These are phyloP conservation scores for Leptarthrus brevirostris DNA, from an alignment of 2,888 invertebrate genomes.

Conservation along the genomic window DNA sequence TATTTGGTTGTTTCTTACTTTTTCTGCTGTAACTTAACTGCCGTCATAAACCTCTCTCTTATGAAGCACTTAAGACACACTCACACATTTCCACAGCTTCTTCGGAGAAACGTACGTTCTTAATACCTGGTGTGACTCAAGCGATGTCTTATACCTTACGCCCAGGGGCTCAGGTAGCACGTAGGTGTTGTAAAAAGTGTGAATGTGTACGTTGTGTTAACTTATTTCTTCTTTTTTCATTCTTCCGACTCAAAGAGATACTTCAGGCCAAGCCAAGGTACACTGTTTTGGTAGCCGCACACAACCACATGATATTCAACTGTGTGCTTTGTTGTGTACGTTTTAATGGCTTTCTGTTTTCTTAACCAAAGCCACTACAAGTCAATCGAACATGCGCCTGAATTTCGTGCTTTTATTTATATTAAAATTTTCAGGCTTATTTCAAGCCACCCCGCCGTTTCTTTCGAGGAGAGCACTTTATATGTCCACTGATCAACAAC, in stretches of 20 bases:
- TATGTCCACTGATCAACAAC: background rate
- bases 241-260: constrained; percentile 16
- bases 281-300: background rate
- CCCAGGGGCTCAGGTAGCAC: constrained; percentile 47
- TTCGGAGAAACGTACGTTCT: constrained; percentile 23
- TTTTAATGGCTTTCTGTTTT: no score
- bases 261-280: background rate
- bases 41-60: constrained; percentile 32
- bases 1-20: constrained; percentile 29
- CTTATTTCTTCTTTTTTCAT: constrained; percentile 30
- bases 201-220: constrained; percentile 28
- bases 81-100: constrained; percentile 2
- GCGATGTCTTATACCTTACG: constrained; percentile 28
- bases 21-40: constrained; percentile 10
- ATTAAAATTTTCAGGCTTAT: background rate
- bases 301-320: background rate
- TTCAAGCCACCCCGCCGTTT: no score
- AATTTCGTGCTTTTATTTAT: background rate
- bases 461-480: background rate
- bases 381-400: constrained; percentile 3
- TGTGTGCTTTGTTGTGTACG: background rate
- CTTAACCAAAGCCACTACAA: constrained; percentile 2
- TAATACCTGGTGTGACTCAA: constrained; percentile 21
- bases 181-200: constrained; percentile 53
- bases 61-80: constrained; percentile 13